Base-by-base conservation (phyloP, 2,113 vertebrate species). In the Siniperca chuatsi region DNA sequence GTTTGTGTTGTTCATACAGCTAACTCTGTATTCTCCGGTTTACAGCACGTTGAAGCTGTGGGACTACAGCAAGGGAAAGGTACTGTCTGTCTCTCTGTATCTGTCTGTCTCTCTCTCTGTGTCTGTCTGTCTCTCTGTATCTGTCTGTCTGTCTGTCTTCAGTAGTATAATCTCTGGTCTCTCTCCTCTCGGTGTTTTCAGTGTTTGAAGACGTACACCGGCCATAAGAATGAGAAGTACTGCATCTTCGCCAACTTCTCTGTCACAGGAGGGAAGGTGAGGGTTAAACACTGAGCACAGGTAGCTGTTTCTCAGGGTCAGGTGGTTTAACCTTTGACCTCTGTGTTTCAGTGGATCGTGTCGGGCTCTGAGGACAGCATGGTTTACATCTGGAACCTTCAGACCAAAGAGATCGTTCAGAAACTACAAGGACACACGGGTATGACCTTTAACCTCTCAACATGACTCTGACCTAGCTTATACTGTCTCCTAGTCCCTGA, bases 11-110 rank as follows among this genome's bases (percentile, higher is more conserved):
- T 66, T 50, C 6, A 20, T 7, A 2, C 35, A 20, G 61, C 35
- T n/a, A 13, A 78, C 64, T 44, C 23, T 57, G 35, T 54, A 11
- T 9, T 76, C 1, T 81, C 44, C 80, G 62, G 1, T 81, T 92
- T 78, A 11, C 88, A 98, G 97, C 95, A 98, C 97, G 6, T 92
- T 98, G 82, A 98, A 98, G 83, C 97, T 98, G 88, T 98, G 97
- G 97, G 97, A 98, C 95, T 98, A 98, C 96, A 98, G 97, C 95
- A 98, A 98, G 93, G 97, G 97, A 91, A 98, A 98, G 97, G 97
- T 98, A 94, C 79, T 82, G 46, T 65, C 74, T 60, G 25, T 60
- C 5, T 60, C 12, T 60, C 25, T 33, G 25, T 33, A 25, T 25
- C 58, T 60, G 50, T 52, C 15, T 52, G 18, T 52, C 12, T 52